Evolutionary conservation across 2,888 invertebrate species (phyloP), one percentile per base, ranked within the genome.

Genomic region (Lottia gigantea): DNA sequence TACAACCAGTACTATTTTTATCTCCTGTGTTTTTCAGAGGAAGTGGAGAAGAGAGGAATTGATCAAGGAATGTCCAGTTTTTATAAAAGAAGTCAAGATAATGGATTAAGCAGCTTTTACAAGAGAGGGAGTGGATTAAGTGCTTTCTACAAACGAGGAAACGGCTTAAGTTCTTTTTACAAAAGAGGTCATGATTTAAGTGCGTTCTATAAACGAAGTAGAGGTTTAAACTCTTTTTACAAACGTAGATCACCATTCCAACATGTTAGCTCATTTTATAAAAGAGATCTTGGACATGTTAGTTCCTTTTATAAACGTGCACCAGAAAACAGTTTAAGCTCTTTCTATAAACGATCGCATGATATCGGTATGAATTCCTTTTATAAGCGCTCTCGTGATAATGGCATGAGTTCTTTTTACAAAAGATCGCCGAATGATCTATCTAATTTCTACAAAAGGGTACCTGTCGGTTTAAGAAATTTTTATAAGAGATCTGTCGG

Each of bases 381-480:
- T 40, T 71, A 71, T 61, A 71, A 71, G 25, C 61, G 71, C 16
- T 45, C 61, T 0, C 26, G 11, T 14, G 62, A 19, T 3, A 63
- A 62, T 23, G 69, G 64, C n/a, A 14, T 31, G 12, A 72, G 67
- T 64, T 46, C 55, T 2, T 72, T 72, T 67, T 72, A 72, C 64
- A 72, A 68, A n/a, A 25, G 68, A 23, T 62, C 66, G 0, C 40
- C 7, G 0, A 16, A 46, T 12, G 72, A 64, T 3, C 1, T 66
- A 31, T 66, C 19, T 19, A 63, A 25, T 8, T 72, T 72, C 69
- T 72, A 72, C 68, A 72, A 72, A 49, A 26, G 66, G 19, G n/a
- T 19, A 49, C 62, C 49, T n/a, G 26, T 16, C n/a, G 46, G 25
- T 16, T 45, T 66, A 45, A 63, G 66, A 40, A 68, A 65, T 31